Base-by-base conservation (phyloP, 2,888 invertebrate species). In the Rhodophaea formosa region DNA sequence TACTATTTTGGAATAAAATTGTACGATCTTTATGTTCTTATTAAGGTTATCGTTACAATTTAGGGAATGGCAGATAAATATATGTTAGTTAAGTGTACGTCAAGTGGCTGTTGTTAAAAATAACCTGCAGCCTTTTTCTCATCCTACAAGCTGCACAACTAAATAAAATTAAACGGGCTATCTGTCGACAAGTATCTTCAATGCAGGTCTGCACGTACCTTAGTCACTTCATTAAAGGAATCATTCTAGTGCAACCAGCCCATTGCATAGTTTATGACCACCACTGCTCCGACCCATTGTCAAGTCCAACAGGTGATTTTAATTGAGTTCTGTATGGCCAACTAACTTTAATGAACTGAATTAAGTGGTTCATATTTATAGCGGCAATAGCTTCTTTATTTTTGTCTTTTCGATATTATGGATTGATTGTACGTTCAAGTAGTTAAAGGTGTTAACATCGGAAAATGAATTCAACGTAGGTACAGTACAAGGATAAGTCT, bases 191-290 rank as follows among this genome's bases (percentile, higher is more conserved):
- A 16, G 14, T 51, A 51, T 51, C 32, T 51, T 17, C 51, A 51
- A 16, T 51, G 16, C 51, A 30, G 32, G 42, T 14, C 43, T 51
- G 29, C 68, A 62, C 60, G 63, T 64, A 62, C 60, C 63, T 64
- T 69, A 75, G 70, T 68, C 79, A 82, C 81, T 82, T 85, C 80
- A 82, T 85, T 86, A 84, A 77, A 75, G 66, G 69, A 71, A 78
- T 80, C 79, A 79, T 82, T 82, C 77, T 71, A 71, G 72, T 73
- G 74, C 65, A 75, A 71, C 70, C 68, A 60, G 61, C 63, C 68
- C 68, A 8, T 8, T 8, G 69, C 74, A 71, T 35, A 10, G 70
- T 79, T 81, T 82, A 82, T 80, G 73, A 65, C 64, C 64, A 69
- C 69, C 64, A 69, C 69, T 66, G 68, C 74, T 75, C 71, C 66